phyloP scores from a whole-genome alignment of 1,140 invertebrate genomes.

The Xylocopa sonorina region DNA sequence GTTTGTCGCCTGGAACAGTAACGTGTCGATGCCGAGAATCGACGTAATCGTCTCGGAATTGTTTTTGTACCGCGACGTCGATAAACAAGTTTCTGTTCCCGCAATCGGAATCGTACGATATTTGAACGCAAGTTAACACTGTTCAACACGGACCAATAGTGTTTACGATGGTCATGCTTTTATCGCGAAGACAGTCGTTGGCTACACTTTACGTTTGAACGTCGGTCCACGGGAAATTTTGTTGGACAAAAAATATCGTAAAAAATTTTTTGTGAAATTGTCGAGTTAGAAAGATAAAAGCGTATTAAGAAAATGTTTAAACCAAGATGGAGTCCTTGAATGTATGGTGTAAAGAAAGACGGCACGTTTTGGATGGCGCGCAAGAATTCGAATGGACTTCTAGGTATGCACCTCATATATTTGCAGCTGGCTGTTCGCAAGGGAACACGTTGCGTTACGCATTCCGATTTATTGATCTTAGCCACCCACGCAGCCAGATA shows the following conservation, averaged over 20 bases:
- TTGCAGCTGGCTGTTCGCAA: background rate
- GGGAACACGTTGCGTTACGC: background rate
- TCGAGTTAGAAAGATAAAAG: no score
- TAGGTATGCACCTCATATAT: no score
- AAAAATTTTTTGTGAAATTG: no score
- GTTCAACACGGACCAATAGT: background rate
- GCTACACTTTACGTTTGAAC: background rate
- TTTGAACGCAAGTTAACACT: slow-evolving; percentile 11
- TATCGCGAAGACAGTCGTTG: no score
- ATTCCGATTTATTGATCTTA: slow-evolving; percentile 18
- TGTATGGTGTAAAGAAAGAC: background rate
- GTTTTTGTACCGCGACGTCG: background rate
- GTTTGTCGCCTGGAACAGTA: background rate
- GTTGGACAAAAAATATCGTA: no score
- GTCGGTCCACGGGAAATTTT: background rate
- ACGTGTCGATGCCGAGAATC: background rate
- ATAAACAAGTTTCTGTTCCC: background rate
- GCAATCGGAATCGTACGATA: slow-evolving; percentile 17
- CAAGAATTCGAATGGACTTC: no score
- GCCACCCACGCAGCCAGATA: background rate
- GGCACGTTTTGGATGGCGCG: no score
- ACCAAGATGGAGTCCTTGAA: no score
- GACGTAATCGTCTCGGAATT: slow-evolving; percentile 8
- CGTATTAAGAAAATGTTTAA: no score
- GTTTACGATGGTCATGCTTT: background rate